phyloP scores from a whole-genome alignment of 2,888 invertebrate genomes.

The Conomelus anceps region DNA sequence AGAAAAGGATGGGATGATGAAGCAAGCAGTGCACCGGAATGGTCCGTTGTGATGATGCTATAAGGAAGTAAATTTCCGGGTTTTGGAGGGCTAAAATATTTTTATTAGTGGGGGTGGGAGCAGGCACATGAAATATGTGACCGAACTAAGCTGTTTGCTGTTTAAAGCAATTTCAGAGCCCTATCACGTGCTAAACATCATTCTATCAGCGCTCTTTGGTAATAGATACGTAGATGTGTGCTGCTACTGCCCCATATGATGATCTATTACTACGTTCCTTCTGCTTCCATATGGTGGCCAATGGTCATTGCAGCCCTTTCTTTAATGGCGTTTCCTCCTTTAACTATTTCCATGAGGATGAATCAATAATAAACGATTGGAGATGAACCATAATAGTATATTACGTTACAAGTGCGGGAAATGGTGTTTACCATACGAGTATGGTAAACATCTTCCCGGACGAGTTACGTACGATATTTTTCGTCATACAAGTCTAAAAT shows the following conservation, averaged over 20 bases:
- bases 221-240: not conserved
- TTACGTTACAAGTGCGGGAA: too few relatives aligned
- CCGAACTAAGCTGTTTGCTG: not conserved
- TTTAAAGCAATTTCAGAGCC: not conserved
- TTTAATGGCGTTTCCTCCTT: not conserved
- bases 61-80: not conserved
- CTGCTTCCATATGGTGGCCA: too few relatives aligned
- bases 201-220: not conserved
- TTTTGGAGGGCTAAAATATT: not conserved
- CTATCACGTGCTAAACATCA: slow-evolving; percentile 4
- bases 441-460: too few relatives aligned
- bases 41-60: not conserved
- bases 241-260: not conserved
- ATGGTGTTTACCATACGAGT: too few relatives aligned
- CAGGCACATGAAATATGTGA: not conserved
- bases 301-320: not conserved
- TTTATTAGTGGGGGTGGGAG: slow-evolving; percentile 2
- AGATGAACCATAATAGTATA: too few relatives aligned
- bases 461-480: too few relatives aligned
- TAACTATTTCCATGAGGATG: too few relatives aligned
- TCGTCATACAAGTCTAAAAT: too few relatives aligned
- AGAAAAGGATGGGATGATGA: not conserved
- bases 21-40: not conserved
- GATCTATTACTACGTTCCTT: too few relatives aligned
- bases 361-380: too few relatives aligned